Percentiles rank a stretch among this genome's conserved stretches.
phyloP scores from a whole-genome alignment of 30 jellyfish, hydroid and myxozoan genomes.

The Turritopsis dohrnii region DNA sequence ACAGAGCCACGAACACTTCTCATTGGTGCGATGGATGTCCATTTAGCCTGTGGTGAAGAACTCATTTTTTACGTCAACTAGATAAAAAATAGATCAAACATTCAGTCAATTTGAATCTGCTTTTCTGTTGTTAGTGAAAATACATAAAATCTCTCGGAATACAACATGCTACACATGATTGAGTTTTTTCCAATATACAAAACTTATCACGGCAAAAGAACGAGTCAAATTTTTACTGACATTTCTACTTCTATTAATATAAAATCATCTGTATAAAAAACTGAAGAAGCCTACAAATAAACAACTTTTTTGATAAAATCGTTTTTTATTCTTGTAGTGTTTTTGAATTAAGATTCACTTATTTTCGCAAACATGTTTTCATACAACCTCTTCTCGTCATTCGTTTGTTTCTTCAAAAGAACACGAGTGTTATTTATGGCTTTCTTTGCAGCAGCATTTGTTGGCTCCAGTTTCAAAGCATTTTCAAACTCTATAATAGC shows the following conservation, averaged over 20 bases:
- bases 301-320: too few species aligned
- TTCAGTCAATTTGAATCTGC: too few species aligned
- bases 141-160: too few species aligned
- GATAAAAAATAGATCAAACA: not conserved
- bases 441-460: conserved; percentile 55
- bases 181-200: too few species aligned
- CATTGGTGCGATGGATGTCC: conserved; percentile 5
- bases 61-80: not conserved
- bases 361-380: conserved; percentile 38
- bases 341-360: not conserved
- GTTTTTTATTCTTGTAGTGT: too few species aligned
- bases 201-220: too few species aligned
- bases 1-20: not conserved
- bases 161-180: too few species aligned
- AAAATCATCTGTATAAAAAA: not conserved
- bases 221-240: too few species aligned
- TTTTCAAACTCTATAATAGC: conserved; percentile 47
- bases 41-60: not conserved
- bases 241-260: not conserved
- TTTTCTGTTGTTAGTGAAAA: too few species aligned
- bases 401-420: conserved; percentile 41
- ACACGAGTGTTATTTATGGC: conserved; percentile 27
- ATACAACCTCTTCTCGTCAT: conserved; percentile 63
- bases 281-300: not conserved
- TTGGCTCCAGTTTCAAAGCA: conserved; percentile 56